Evolutionary conservation across 1,140 invertebrate genomes (phyloP).

Genomic region (Maconellicoccus hirsutus): DNA sequence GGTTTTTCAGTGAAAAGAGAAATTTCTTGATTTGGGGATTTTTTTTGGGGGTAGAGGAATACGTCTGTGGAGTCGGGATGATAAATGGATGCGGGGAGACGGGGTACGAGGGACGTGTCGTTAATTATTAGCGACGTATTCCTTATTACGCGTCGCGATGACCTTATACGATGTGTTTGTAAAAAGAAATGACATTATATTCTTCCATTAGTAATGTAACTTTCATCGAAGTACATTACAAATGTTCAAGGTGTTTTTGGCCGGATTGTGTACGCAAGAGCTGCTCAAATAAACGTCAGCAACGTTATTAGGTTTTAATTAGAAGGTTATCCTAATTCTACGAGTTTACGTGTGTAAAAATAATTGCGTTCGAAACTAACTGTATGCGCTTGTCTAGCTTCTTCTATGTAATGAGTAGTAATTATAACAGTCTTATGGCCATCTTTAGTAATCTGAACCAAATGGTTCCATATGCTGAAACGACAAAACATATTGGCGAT

Average conservation of each 20-base stretch:
- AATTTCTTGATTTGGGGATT: too few relatives aligned
- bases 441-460: slow-evolving; percentile 74
- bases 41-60: too few relatives aligned
- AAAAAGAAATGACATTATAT: neutral
- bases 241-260: neutral
- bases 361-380: slow-evolving; percentile 39
- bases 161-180: neutral
- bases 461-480: slow-evolving; percentile 82
- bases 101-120: too few relatives aligned
- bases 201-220: slow-evolving; percentile 9
- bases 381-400: slow-evolving; percentile 78
- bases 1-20: too few relatives aligned
- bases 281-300: neutral
- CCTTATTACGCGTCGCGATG: neutral
- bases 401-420: slow-evolving; percentile 96
- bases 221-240: neutral
- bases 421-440: slow-evolving; percentile 88
- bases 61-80: too few relatives aligned
- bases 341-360: neutral
- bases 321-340: neutral
- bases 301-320: neutral
- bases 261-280: neutral
- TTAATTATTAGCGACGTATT: too few relatives aligned
- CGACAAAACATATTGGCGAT: too few relatives aligned
- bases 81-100: too few relatives aligned